phyloP scores from a whole-genome alignment of 2,797 vertebrate genomes.

The Bovichtus diacanthus region DNA sequence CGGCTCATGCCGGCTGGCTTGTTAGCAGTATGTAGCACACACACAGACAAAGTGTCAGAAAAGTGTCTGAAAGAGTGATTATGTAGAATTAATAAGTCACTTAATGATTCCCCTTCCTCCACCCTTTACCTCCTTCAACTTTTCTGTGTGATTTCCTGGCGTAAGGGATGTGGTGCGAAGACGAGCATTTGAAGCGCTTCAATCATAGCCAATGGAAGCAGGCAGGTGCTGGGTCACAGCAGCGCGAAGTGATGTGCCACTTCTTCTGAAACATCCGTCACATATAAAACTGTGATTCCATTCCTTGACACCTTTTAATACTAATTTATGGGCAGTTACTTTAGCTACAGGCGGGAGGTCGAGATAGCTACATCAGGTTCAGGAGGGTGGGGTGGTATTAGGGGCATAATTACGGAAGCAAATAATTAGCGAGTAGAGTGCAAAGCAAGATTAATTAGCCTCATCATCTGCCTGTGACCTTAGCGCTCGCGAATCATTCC shows the following conservation, averaged over 20 bases:
- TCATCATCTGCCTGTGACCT: slow-evolving; percentile 78
- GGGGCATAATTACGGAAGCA: slow-evolving; percentile 76
- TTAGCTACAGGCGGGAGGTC: slow-evolving; percentile 47
- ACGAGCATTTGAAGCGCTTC: slow-evolving; percentile 46
- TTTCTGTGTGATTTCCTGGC: slow-evolving; percentile 71
- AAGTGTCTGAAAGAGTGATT: slow-evolving; percentile 77
- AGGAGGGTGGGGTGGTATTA: slow-evolving; percentile 51
- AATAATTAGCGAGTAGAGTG: slow-evolving; percentile 78
- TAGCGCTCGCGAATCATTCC: slow-evolving; percentile 67
- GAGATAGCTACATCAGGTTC: slow-evolving; percentile 30
- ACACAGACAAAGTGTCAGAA: slow-evolving; percentile 76
- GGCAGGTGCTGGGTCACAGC: slow-evolving; percentile 26
- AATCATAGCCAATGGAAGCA: slow-evolving; percentile 24
- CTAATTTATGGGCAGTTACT: slow-evolving; percentile 58
- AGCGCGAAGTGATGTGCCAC: slow-evolving; percentile 46
- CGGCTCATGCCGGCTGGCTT: slow-evolving; percentile 49
- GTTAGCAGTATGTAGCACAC: slow-evolving; percentile 57
- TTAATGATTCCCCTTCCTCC: slow-evolving; percentile 65
- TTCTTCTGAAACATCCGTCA: slow-evolving; percentile 51
- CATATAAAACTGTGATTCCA: slow-evolving; percentile 39
- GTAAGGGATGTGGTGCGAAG: slow-evolving; percentile 55
- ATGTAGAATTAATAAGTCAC: slow-evolving; percentile 78
- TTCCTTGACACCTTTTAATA: slow-evolving; percentile 38
- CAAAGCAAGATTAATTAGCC: slow-evolving; percentile 80
- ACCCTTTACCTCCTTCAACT: slow-evolving; percentile 51